Conservation (phyloP, 2,888 invertebrate genomes). For the Mimas tiliae region DNA sequence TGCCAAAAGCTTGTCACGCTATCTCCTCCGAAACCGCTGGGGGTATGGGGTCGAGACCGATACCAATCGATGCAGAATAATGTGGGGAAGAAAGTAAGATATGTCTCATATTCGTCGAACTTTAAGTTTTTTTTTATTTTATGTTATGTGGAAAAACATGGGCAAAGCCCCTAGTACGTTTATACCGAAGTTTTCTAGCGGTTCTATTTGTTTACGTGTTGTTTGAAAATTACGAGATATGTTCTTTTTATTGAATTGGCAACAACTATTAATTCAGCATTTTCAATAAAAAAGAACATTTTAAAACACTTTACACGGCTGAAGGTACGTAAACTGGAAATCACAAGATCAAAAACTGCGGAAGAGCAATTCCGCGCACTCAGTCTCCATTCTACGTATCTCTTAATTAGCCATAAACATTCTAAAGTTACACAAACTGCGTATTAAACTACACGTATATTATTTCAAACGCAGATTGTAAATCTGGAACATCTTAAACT, state of each 20-base stretch:
- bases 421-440: conserved; percentile 19
- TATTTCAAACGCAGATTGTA: conserved; percentile 33
- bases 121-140: too few species aligned
- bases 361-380: conserved; percentile 8
- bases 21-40: too few species aligned
- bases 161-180: too few species aligned
- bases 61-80: too few species aligned
- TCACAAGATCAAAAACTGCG: conserved; percentile 8
- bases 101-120: too few species aligned
- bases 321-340: not conserved
- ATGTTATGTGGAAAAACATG: too few species aligned
- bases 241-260: not conserved
- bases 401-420: conserved; percentile 19
- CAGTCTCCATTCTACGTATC: conserved; percentile 13
- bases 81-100: too few species aligned
- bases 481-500: conserved; percentile 32
- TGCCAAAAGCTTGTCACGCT: too few species aligned
- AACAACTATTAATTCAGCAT: not conserved
- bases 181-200: not conserved
- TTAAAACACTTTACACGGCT: not conserved
- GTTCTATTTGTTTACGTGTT: conserved; percentile 11
- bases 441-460: conserved; percentile 28
- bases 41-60: too few species aligned
- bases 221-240: not conserved
- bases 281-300: not conserved